These are phyloP conservation scores for Rafetus swinhoei DNA, from an alignment of 2,113 vertebrate species.

Conservation along the genomic window DNA sequence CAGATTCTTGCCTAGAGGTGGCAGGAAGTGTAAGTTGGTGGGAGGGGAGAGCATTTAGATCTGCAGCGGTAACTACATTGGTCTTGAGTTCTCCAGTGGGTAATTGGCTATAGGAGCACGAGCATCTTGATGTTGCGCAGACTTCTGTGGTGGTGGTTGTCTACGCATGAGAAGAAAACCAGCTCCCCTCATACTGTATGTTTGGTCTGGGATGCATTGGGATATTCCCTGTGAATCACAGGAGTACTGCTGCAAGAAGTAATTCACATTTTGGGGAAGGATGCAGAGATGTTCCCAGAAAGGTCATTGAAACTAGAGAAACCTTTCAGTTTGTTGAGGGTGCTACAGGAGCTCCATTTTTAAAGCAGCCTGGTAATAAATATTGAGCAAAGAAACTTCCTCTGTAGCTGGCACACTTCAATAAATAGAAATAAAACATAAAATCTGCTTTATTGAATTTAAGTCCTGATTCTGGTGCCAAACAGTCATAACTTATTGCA, in stretches of 20 bases:
- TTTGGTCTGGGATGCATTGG: neutral
- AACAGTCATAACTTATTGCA: neutral
- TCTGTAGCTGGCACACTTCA: neutral
- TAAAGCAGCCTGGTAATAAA: neutral
- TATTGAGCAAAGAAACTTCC: neutral
- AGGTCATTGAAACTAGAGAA: neutral
- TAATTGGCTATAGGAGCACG: neutral
- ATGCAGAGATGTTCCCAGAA: neutral
- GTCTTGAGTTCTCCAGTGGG: neutral
- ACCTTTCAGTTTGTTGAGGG: neutral
- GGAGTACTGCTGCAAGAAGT: neutral
- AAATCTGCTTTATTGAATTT: no score
- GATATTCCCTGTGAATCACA: neutral
- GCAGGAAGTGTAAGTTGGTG: neutral
- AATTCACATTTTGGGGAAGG: neutral
- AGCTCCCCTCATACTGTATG: neutral
- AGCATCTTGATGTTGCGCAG: neutral
- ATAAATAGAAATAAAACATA: neutral
- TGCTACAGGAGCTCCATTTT: neutral
- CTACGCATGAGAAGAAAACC: neutral
- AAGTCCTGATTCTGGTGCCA: neutral
- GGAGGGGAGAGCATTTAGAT: neutral
- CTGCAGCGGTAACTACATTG: neutral
- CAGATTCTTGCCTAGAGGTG: neutral
- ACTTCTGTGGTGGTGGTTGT: neutral